These are phyloP conservation scores for Ctena decussata DNA, from an alignment of 2,888 invertebrate genomes.

Conservation along the genomic window DNA sequence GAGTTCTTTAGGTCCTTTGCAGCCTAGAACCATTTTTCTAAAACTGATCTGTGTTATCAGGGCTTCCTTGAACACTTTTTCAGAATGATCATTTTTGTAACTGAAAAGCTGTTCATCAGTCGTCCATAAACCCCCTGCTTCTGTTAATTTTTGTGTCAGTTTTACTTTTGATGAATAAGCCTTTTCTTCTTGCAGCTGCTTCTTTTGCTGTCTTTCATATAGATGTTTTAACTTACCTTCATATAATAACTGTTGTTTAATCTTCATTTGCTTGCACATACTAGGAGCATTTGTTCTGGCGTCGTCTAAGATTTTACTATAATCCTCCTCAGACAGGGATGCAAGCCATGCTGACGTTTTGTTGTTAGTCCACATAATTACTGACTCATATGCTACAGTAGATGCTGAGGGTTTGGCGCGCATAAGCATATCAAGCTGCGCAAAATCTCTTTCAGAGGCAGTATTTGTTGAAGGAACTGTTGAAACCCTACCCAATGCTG, in stretches of 20 bases:
- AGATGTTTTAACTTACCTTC: conserved; percentile 29
- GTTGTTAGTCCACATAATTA: conserved; percentile 54
- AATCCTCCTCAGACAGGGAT: background rate
- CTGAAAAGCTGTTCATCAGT: background rate
- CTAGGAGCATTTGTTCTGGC: background rate
- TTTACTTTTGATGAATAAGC: background rate
- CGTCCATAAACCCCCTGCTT: conserved; percentile 21
- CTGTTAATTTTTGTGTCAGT: conserved; percentile 13
- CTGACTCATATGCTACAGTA: conserved; percentile 23
- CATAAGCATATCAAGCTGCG: conserved; percentile 24
- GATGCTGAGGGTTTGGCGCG: conserved; percentile 29
- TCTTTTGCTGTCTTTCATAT: conserved; percentile 21
- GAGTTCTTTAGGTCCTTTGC: conserved; percentile 3
- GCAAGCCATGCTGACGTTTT: conserved; percentile 41
- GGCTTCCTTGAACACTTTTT: background rate
- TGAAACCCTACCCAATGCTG: background rate
- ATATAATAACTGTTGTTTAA: conserved; percentile 10
- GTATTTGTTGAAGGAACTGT: conserved; percentile 19
- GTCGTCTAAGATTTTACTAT: background rate
- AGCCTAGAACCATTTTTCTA: background rate
- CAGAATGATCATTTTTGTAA: background rate
- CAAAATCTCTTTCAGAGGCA: conserved; percentile 18
- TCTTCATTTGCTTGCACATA: background rate
- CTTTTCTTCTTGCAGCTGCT: conserved; percentile 2
- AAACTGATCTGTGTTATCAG: conserved; percentile 6